Conservation (phyloP, 2,113 vertebrate species). For the Loxodonta africana region DNA sequence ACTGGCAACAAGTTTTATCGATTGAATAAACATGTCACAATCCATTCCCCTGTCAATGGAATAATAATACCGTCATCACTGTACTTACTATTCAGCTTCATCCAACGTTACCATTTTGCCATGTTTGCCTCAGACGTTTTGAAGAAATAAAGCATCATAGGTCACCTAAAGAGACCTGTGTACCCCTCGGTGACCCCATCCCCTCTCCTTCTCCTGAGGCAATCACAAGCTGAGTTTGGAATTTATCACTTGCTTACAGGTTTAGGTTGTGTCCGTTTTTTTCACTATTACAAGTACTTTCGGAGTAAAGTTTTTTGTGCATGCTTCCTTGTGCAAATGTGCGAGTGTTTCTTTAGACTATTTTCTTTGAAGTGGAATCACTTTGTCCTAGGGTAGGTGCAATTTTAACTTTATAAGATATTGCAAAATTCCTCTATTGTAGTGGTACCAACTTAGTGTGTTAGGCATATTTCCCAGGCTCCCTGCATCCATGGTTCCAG, state of each 20-base stretch:
- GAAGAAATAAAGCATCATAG: neutral
- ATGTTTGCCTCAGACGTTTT: neutral
- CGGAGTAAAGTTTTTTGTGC: neutral
- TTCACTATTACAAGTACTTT: neutral
- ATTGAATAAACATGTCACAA: neutral
- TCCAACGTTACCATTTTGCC: neutral
- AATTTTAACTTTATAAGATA: neutral
- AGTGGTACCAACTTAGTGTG: neutral
- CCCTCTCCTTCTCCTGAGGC: neutral
- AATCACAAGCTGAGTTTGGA: neutral
- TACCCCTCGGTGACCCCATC: neutral
- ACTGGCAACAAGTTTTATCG: no score
- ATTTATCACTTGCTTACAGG: neutral
- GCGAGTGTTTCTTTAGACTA: neutral
- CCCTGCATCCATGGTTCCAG: neutral
- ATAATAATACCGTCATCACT: neutral
- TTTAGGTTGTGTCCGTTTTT: neutral
- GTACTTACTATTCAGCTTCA: neutral
- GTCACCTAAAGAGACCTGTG: neutral
- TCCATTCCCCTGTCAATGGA: neutral
- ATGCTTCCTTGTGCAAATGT: neutral
- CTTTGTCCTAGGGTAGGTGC: neutral
- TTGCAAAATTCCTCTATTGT: neutral
- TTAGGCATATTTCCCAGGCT: neutral
- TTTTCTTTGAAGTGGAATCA: neutral